Conservation (phyloP, 2,797 vertebrate species). For the Monodelphis domestica region DNA sequence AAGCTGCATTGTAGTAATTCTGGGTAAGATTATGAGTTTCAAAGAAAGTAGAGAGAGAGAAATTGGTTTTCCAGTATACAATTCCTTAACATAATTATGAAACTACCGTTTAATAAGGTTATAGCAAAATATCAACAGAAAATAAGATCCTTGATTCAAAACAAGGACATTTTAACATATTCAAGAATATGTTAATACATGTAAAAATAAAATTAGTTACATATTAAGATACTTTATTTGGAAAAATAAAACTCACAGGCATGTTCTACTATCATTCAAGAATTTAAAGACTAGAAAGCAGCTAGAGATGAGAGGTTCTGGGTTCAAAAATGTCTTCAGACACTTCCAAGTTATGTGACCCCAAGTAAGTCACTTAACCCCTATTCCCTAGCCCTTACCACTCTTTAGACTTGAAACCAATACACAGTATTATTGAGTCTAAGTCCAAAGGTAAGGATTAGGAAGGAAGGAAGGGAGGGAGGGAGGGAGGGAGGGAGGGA, state of each 20-base stretch:
- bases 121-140: neutral
- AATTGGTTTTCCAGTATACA: neutral
- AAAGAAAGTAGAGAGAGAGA: neutral
- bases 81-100: neutral
- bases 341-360: no score
- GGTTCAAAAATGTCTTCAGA: no score
- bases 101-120: neutral
- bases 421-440: no score
- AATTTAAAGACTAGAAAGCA: neutral
- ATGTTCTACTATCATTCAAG: neutral
- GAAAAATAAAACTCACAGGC: neutral
- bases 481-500: no score
- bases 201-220: neutral
- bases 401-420: no score
- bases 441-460: no score
- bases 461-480: no score
- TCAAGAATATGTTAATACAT: neutral
- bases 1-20: no score
- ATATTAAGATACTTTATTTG: neutral
- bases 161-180: neutral
- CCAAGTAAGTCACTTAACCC: no score
- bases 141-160: neutral
- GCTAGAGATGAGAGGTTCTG: no score
- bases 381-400: no score
- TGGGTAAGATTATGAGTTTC: no score